phyloP scores from a whole-genome alignment of 2,113 vertebrate species.

The Phodopus roborovskii region DNA sequence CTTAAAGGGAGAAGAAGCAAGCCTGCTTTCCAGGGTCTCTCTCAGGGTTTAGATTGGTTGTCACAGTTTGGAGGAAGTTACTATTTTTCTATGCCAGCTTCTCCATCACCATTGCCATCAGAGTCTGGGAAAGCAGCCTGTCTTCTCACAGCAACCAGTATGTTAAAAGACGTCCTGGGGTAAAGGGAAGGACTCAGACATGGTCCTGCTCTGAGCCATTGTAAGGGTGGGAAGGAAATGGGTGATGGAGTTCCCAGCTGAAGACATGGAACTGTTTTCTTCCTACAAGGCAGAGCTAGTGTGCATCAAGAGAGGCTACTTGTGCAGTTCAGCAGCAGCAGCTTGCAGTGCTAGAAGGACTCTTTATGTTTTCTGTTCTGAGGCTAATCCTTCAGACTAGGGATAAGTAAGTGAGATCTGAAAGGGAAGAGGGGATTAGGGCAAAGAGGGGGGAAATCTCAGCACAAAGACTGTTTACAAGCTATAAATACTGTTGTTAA shows the following conservation, averaged over 20 bases:
- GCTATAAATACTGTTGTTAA: conserved; percentile 86
- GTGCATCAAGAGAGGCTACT: conserved; percentile 28
- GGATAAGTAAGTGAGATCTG: conserved; percentile 79
- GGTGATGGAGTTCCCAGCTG: background rate
- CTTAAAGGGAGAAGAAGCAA: background rate
- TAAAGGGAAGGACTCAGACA: background rate
- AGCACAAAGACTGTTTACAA: conserved; percentile 84
- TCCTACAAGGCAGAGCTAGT: background rate
- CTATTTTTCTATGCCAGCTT: conserved; percentile 54
- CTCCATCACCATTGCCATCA: conserved; percentile 44
- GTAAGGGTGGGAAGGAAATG: background rate
- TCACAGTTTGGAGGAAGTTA: conserved; percentile 40
- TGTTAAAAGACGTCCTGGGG: conserved; percentile 14
- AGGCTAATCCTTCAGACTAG: conserved; percentile 78
- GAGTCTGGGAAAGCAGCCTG: conserved; percentile 45
- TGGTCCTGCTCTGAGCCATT: background rate
- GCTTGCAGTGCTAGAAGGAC: conserved; percentile 11
- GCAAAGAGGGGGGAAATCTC: conserved; percentile 76
- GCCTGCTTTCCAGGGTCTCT: background rate
- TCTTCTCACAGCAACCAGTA: background rate
- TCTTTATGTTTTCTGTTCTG: conserved; percentile 78
- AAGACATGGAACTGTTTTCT: background rate
- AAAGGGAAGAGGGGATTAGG: conserved; percentile 82
- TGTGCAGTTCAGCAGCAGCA: conserved; percentile 41
- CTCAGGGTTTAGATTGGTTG: background rate